Conservation (phyloP, 2,888 invertebrate species). For the Hoplodrina ambigua region DNA sequence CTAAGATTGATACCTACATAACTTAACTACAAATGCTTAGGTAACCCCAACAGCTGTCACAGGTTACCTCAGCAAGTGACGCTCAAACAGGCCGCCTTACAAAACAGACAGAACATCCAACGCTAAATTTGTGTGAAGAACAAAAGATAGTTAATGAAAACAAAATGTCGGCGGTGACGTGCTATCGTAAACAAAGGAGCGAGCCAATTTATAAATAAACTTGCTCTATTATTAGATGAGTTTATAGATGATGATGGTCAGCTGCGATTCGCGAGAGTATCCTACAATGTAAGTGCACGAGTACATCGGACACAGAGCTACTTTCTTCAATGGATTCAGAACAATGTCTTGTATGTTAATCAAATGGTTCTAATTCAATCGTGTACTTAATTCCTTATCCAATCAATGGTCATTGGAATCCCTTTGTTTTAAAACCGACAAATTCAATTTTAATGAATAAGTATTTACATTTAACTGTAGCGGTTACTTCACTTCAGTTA, state of each 20-base stretch:
- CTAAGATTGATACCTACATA: no score
- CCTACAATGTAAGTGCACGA: constrained; percentile 20
- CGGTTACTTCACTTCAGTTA: neutral
- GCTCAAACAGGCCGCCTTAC: constrained; percentile 27
- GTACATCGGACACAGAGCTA: constrained; percentile 6
- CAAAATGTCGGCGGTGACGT: constrained; percentile 58
- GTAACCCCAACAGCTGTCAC: constrained; percentile 13
- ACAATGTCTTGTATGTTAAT: constrained; percentile 25
- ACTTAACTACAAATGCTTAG: neutral
- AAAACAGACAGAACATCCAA: constrained; percentile 36
- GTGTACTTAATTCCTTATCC: neutral
- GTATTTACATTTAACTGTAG: neutral
- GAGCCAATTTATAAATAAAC: constrained; percentile 47
- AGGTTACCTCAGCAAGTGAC: constrained; percentile 23
- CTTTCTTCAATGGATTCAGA: constrained; percentile 35
- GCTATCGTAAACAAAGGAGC: constrained; percentile 58
- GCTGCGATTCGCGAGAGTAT: constrained; percentile 32
- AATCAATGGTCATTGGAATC: constrained; percentile 17
- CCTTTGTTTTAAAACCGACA: constrained; percentile 16
- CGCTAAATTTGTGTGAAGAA: constrained; percentile 51
- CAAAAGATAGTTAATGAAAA: constrained; percentile 61
- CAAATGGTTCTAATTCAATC: neutral
- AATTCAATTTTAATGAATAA: constrained; percentile 21
- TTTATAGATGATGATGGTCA: constrained; percentile 43
- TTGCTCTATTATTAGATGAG: constrained; percentile 46